phyloP scores from a whole-genome alignment of 2,113 vertebrate species.

The Varanus salvator region DNA sequence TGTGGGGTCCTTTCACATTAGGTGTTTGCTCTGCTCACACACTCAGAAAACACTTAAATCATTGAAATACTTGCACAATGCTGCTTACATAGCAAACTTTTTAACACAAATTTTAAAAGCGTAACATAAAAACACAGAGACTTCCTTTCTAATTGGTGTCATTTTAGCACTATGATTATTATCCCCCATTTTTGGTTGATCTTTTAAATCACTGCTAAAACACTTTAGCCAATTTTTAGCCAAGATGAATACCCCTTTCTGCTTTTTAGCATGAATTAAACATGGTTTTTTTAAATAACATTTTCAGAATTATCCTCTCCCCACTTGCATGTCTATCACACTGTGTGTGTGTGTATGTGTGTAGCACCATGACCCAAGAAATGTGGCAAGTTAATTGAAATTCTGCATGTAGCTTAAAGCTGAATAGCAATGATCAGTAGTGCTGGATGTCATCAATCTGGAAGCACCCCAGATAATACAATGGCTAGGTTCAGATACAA shows the following conservation, averaged over 20 bases:
- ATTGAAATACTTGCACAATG: not conserved
- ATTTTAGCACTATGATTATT: not conserved
- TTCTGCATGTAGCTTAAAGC: not conserved
- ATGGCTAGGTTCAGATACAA: too few species aligned
- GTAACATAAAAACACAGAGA: too few species aligned
- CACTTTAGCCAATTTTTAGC: not conserved
- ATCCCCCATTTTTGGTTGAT: too few species aligned
- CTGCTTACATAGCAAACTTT: not conserved
- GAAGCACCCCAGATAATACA: not conserved
- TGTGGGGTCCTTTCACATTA: not conserved
- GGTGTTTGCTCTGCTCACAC: not conserved
- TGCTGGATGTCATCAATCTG: not conserved
- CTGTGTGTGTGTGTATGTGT: not conserved
- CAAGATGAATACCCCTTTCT: too few species aligned
- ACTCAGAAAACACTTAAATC: not conserved
- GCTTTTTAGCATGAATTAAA: not conserved
- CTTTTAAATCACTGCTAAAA: not conserved
- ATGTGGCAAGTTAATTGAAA: not conserved
- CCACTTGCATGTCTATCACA: not conserved
- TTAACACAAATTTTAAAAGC: not conserved
- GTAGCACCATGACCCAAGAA: not conserved
- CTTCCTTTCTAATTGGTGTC: not conserved
- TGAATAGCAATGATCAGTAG: not conserved
- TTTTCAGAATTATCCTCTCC: not conserved
- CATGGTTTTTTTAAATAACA: not conserved